Percentiles rank a stretch among this genome's conserved stretches.
Conservation (phyloP, 2,797 vertebrate species). For the Numenius phaeopus region DNA sequence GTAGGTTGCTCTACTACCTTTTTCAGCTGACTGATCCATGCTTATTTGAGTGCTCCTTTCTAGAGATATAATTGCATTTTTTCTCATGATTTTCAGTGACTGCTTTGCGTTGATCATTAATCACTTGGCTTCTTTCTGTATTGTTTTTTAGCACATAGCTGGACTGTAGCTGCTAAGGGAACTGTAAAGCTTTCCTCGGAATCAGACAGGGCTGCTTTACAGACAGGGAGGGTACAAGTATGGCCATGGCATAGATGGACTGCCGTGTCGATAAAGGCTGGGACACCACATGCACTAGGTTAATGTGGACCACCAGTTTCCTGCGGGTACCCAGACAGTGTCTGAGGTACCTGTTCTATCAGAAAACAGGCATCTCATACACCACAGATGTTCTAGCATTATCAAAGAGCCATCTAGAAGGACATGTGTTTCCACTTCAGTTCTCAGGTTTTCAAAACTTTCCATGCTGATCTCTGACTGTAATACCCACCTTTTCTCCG, state of each 20-base stretch:
- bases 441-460: not conserved
- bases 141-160: not conserved
- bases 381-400: not conserved
- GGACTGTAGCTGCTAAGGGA: too few relatives aligned
- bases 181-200: not conserved
- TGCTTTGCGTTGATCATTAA: not conserved
- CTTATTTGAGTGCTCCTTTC: not conserved
- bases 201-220: not conserved
- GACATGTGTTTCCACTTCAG: not conserved
- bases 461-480: not conserved
- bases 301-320: not conserved
- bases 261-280: not conserved
- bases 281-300: not conserved
- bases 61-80: not conserved
- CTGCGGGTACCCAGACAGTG: not conserved
- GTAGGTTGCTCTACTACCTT: not conserved
- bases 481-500: not conserved
- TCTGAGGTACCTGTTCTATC: not conserved
- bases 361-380: not conserved
- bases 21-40: not conserved
- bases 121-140: not conserved
- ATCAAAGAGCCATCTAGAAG: not conserved
- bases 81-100: not conserved
- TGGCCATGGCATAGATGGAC: too few relatives aligned
- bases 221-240: not conserved